A percentile compares a stretch with the other conserved stretches of the same genome.
These are phyloP conservation scores for Hemibagrus wyckioides DNA, from an alignment of 2,113 vertebrate species.

Conservation along the genomic window DNA sequence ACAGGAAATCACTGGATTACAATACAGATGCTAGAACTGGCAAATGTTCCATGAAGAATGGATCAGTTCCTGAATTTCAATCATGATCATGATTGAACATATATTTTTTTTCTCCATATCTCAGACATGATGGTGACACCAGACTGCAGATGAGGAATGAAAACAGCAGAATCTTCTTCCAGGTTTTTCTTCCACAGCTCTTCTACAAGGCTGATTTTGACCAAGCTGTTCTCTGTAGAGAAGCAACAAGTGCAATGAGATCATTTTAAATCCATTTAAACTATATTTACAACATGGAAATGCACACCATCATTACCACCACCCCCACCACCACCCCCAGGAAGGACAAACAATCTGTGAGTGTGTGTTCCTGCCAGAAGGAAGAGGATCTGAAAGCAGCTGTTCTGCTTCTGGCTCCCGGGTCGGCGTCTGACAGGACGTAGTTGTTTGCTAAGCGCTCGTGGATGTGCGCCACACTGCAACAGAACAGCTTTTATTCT, in stretches of 20 bases:
- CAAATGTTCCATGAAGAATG: not conserved
- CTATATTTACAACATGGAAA: not conserved
- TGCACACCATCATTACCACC: not conserved
- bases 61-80: not conserved
- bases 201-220: not conserved
- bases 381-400: not conserved
- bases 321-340: not conserved
- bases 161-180: not conserved
- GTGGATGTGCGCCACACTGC: slow-evolving; percentile 45
- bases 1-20: not conserved
- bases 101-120: not conserved
- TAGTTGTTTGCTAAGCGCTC: slow-evolving; percentile 51
- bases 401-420: not conserved
- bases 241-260: not conserved
- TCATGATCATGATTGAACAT: not conserved
- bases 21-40: not conserved
- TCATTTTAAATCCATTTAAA: not conserved
- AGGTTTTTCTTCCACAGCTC: not conserved
- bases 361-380: not conserved
- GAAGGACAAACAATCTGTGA: not conserved
- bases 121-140: not conserved
- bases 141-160: not conserved
- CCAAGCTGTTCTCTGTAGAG: not conserved
- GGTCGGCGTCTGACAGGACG: not conserved
- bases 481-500: slow-evolving; percentile 64